Percentiles rank a stretch among this genome's conserved stretches.
phyloP scores from a whole-genome alignment of 23 tunicate species.

The Ascidia mentula region DNA sequence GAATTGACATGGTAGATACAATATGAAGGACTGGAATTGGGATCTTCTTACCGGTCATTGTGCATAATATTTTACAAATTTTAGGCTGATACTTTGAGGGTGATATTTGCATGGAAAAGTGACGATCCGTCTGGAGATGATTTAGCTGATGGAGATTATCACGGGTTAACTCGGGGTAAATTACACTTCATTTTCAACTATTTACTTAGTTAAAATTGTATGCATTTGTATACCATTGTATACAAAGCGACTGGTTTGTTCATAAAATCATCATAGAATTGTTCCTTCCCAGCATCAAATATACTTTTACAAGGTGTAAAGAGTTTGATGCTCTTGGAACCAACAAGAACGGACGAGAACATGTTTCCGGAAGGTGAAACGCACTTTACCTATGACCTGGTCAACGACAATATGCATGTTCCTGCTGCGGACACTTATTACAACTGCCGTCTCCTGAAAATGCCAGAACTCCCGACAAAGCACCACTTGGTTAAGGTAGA shows the following conservation, averaged over 20 bases:
- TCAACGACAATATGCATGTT: constrained; percentile 35
- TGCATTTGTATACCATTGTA: too few species aligned
- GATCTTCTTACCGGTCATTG: background rate
- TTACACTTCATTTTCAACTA: too few species aligned
- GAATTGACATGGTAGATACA: too few species aligned
- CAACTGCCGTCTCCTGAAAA: constrained; percentile 44
- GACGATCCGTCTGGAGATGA: background rate
- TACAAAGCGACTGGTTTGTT: too few species aligned
- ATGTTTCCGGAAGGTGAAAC: background rate
- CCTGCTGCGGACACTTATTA: constrained; percentile 53
- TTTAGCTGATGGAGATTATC: background rate
- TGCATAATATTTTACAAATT: background rate
- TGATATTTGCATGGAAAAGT: background rate
- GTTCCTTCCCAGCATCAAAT: too few species aligned
- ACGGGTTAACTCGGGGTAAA: too few species aligned
- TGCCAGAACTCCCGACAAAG: constrained; percentile 32
- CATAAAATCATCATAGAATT: too few species aligned
- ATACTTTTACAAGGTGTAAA: too few species aligned
- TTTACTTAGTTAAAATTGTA: too few species aligned
- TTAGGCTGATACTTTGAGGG: background rate
- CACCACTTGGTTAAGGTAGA: constrained; percentile 54
- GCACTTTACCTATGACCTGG: constrained; percentile 25
- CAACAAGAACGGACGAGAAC: background rate
- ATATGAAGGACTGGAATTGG: too few species aligned
- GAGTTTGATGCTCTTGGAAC: background rate